Base-by-base conservation (phyloP, 2,113 vertebrate species). In the Pandion haliaetus region DNA sequence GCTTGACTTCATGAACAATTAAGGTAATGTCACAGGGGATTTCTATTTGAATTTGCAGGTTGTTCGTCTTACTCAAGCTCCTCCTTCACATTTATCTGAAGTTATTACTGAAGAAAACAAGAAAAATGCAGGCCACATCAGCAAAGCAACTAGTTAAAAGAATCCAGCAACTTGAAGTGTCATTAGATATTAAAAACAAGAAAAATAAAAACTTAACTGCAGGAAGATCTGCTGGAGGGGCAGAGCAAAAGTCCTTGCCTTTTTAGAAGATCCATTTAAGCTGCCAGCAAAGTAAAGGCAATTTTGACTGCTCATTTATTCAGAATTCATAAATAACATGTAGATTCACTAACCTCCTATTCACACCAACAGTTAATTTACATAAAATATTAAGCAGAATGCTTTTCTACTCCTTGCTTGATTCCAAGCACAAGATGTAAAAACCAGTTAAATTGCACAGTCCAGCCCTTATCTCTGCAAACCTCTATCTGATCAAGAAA, bases 401-500 rank as follows among this genome's bases (percentile, higher is more conserved):
- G 98, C 90, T 99, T 99, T 94, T 99, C 99, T 86, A 99, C 99
- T 23, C 99, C 99, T 98, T 99, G 99, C 93, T 99, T 99, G 97
- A 99, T 99, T 78, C 99, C 99, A 66, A 99, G 98, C 86, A 99
- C 99, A 97, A 99, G 98, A 86, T 99, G 99, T 65, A 99, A 98
- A 95, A 99, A 99, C 99, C 99, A 99, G 97, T 99, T 99, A 94
- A 99, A 99, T 93, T 99, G 99, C 62, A 99, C 99, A 15, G 99
- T 99, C 99, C 99, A 99, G 78, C 99, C 99, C 95, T 99, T 99
- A 96, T 99, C 99, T 95, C 99, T 98, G 97, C 99, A 99, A 93
- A 99, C 99, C 97, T 99, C 99, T 24, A 99, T 99, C 98, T 99
- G 99, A 88, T 99, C 99, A 91, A 99, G 98, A 61, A 99, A 99